Base-by-base conservation (phyloP, 2,113 vertebrate species). In the Eulemur macaco region DNA sequence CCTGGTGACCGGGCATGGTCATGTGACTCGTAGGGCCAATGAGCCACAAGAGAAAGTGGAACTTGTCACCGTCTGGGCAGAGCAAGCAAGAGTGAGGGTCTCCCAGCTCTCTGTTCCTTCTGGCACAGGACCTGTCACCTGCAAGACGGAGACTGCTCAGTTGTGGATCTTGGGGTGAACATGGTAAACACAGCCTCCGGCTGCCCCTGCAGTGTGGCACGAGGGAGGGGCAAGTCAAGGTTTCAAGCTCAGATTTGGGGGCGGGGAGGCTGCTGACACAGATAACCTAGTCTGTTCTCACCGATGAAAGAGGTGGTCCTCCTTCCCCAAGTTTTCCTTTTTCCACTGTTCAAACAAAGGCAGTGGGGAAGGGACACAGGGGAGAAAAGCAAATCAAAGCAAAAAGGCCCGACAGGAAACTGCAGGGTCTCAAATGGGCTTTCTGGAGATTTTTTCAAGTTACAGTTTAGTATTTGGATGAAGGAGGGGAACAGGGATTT, bases 171-270 rank as follows among this genome's bases (percentile, higher is more conserved):
- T 66, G 18, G 47, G n/a, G 34, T 25, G 21, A 21, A 8, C 2
- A 9, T 1, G 23, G 71, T 4, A 12, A 27, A 27, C 37, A 6
- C 12, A 18, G 37, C 21, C 27, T 23, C 45, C 60, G 6, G 64
- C 8, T 15, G 34, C 7, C 34, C 50, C 1, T 2, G 17, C 3
- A 14, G 8, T 0, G 5, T 8, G 25, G 21, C 56, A 6, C 0
- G 5, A 64, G 39, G 1, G 3, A 39, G 6, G 37, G 8, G 6
- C 1, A 45, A 82, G 29, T 18, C 60, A 23, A 1, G 13, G 52
- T 5, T 68, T n/a, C 6, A n/a, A 50, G 52, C n/a, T 50, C 18
- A 63, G 63, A 83, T 21, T 3, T 17, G 11, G 69, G 42, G 52
- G 81, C 4, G n/a, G 25, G 8, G 18, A 25, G 58, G 58, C 21